phyloP scores from a whole-genome alignment of 1,140 invertebrate species.

The Drosophila guanche region DNA sequence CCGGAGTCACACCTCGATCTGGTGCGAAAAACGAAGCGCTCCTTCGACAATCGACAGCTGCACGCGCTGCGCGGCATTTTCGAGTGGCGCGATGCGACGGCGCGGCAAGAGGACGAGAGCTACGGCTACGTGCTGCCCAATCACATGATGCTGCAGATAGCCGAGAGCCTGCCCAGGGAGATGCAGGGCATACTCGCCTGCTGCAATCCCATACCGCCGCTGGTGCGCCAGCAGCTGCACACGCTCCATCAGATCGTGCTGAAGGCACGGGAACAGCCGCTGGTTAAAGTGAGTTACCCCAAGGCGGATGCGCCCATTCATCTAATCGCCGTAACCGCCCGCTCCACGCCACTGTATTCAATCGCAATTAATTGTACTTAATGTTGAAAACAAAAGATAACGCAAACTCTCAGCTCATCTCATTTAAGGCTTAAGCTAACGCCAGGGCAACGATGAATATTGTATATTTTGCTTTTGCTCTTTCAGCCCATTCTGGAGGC shows the following conservation, averaged over 20 bases:
- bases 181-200: slow-evolving; percentile 96
- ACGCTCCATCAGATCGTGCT: slow-evolving; percentile 91
- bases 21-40: slow-evolving; percentile 90
- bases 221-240: slow-evolving; percentile 91
- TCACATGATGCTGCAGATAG: slow-evolving; percentile 96
- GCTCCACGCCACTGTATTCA: slow-evolving; percentile 17
- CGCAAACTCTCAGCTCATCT: not conserved
- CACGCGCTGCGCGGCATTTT: slow-evolving; percentile 92
- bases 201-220: slow-evolving; percentile 95
- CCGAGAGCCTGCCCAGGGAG: slow-evolving; percentile 95
- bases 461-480: slow-evolving; percentile 3
- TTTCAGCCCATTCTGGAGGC: slow-evolving; percentile 84
- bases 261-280: slow-evolving; percentile 89
- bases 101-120: slow-evolving; percentile 96
- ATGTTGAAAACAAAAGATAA: slow-evolving; percentile 37
- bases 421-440: not conserved
- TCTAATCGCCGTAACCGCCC: not conserved
- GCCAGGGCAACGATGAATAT: not conserved
- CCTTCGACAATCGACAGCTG: slow-evolving; percentile 94
- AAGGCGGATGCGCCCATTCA: slow-evolving; percentile 17
- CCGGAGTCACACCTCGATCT: slow-evolving; percentile 90
- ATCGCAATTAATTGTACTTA: slow-evolving; percentile 47
- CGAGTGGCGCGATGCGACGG: slow-evolving; percentile 94
- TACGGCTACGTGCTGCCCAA: slow-evolving; percentile 95
- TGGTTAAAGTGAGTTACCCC: slow-evolving; percentile 86